These are phyloP conservation scores for Lithobates pipiens DNA, from an alignment of 2,797 vertebrate genomes.

Conservation along the genomic window DNA sequence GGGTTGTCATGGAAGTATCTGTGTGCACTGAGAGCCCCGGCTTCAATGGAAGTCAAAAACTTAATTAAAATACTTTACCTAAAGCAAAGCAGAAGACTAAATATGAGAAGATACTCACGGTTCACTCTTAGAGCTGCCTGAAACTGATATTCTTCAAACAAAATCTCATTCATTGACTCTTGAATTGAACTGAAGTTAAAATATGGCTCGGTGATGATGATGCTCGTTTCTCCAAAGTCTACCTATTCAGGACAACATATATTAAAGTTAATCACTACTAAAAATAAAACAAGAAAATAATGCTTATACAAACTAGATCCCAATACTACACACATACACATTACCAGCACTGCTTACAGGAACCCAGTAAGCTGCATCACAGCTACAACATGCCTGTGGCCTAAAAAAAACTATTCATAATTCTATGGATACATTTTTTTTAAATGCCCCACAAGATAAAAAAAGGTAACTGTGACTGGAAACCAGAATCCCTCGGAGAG, in stretches of 20 bases:
- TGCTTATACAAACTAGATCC: too few species aligned
- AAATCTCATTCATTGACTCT: slow-evolving; percentile 98
- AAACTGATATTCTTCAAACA: slow-evolving; percentile 98
- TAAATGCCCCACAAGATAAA: too few species aligned
- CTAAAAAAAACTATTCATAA: too few species aligned
- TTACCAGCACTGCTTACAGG: not conserved
- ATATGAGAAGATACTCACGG: slow-evolving; percentile 74
- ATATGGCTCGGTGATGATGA: slow-evolving; percentile 96
- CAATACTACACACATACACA: too few species aligned
- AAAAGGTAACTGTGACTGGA: not conserved
- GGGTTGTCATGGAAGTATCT: slow-evolving; percentile 90
- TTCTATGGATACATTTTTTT: not conserved
- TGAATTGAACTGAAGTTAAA: slow-evolving; percentile 98
- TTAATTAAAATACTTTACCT: not conserved
- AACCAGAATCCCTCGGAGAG: too few species aligned
- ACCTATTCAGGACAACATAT: slow-evolving; percentile 75
- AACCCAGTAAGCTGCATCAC: not conserved
- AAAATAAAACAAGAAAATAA: not conserved
- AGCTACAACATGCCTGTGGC: not conserved
- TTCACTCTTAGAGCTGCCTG: slow-evolving; percentile 93
- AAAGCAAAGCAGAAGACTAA: not conserved
- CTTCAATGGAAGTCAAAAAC: slow-evolving; percentile 71
- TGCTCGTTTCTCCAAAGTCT: slow-evolving; percentile 92
- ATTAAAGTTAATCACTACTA: not conserved
- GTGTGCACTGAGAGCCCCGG: slow-evolving; percentile 90